A percentile compares a stretch with the other conserved stretches of the same genome.
phyloP scores from a whole-genome alignment of 2,888 invertebrate species.

The Pheosia tremula region DNA sequence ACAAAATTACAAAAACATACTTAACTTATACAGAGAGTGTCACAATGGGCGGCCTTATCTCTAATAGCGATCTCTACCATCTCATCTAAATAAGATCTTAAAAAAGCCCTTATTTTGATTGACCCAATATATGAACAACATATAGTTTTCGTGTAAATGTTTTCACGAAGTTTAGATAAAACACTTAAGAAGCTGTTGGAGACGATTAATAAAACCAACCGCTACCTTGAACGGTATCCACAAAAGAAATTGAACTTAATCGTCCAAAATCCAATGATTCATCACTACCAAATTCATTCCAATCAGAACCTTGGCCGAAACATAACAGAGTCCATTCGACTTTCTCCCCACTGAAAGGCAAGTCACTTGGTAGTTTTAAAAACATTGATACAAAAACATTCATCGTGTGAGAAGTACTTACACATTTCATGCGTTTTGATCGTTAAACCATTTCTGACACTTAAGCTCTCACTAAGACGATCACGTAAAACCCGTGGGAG shows the following conservation, averaged over 20 bases:
- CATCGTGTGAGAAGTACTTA: slow-evolving; percentile 55
- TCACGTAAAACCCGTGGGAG: slow-evolving; percentile 56
- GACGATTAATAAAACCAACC: slow-evolving; percentile 7
- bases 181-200: not conserved
- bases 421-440: slow-evolving; percentile 73
- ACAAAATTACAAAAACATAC: no score
- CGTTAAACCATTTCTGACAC: slow-evolving; percentile 49
- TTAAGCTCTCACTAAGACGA: slow-evolving; percentile 40
- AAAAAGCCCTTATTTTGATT: no score
- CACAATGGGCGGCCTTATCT: no score
- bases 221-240: slow-evolving; percentile 36
- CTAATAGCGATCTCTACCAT: no score
- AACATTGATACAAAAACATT: slow-evolving; percentile 4
- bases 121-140: no score
- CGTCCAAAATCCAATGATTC: slow-evolving; percentile 42
- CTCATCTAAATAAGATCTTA: no score
- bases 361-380: not conserved
- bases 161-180: no score
- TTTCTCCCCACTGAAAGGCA: slow-evolving; percentile 1
- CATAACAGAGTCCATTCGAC: slow-evolving; percentile 17
- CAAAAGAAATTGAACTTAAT: slow-evolving; percentile 49
- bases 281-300: slow-evolving; percentile 33
- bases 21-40: no score
- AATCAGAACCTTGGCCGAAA: slow-evolving; percentile 27
- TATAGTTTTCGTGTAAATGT: no score